phyloP scores from a whole-genome alignment of 2,888 invertebrate species.

The Eristalis pertinax region DNA sequence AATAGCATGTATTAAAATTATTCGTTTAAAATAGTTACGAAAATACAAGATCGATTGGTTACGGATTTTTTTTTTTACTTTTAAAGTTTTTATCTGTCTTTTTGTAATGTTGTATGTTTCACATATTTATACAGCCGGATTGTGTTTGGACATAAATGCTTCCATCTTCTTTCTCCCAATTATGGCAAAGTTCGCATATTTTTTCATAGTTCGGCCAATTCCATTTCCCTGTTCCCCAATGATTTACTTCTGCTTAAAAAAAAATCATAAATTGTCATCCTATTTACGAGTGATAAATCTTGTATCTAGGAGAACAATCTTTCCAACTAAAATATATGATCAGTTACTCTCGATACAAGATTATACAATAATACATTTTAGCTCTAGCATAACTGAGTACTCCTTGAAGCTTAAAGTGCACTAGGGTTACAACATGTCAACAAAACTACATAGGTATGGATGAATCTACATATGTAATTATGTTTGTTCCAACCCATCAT shows the following conservation, averaged over 20 bases:
- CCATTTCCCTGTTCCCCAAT: conserved; percentile 58
- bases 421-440: background rate
- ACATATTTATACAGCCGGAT: background rate
- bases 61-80: background rate
- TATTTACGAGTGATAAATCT: background rate
- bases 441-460: background rate
- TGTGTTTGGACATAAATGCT: background rate
- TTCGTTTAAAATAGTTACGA: background rate
- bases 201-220: conserved; percentile 66
- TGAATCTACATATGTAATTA: background rate
- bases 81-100: background rate
- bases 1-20: background rate
- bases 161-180: background rate
- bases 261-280: conserved; percentile 40
- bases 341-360: background rate
- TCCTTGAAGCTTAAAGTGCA: background rate
- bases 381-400: background rate
- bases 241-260: conserved; percentile 64
- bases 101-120: background rate
- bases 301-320: conserved; percentile 20
- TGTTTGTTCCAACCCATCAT: background rate
- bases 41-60: background rate
- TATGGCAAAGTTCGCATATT: conserved; percentile 2
- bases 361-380: background rate
- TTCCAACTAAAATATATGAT: background rate